phyloP scores from a whole-genome alignment of 2,888 invertebrate species.

The Synergus japonicus region DNA sequence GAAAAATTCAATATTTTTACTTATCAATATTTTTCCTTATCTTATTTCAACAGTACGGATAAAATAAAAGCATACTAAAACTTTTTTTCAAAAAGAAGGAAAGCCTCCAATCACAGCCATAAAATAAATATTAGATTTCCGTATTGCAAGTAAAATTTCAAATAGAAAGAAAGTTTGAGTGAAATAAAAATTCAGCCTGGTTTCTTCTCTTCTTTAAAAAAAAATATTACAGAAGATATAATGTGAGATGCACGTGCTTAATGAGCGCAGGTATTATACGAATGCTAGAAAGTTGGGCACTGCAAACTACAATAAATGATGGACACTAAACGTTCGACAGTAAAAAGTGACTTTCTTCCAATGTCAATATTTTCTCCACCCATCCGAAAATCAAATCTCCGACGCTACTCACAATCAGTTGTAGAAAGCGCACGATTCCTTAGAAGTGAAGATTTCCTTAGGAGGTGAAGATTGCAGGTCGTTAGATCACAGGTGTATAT shows the following conservation, averaged over 20 bases:
- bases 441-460: slow-evolving; percentile 2
- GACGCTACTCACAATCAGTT: neutral
- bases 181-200: slow-evolving; percentile 16
- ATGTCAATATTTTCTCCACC: slow-evolving; percentile 30
- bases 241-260: neutral
- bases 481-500: slow-evolving; percentile 52
- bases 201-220: slow-evolving; percentile 13
- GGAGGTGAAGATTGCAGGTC: slow-evolving; percentile 47
- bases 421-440: slow-evolving; percentile 26
- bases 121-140: slow-evolving; percentile 23
- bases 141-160: slow-evolving; percentile 1
- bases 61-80: too few species aligned
- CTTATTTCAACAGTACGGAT: too few species aligned
- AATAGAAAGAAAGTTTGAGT: slow-evolving; percentile 21
- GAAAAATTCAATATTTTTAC: too few species aligned
- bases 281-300: slow-evolving; percentile 28
- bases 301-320: slow-evolving; percentile 22
- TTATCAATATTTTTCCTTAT: too few species aligned
- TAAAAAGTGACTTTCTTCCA: slow-evolving; percentile 22
- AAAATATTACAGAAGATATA: neutral
- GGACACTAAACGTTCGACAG: neutral
- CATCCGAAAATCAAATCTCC: slow-evolving; percentile 12
- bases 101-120: neutral
- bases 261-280: slow-evolving; percentile 6
- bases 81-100: neutral